Conservation (phyloP, 2,888 invertebrate species). For the Osedax frankpressi region DNA sequence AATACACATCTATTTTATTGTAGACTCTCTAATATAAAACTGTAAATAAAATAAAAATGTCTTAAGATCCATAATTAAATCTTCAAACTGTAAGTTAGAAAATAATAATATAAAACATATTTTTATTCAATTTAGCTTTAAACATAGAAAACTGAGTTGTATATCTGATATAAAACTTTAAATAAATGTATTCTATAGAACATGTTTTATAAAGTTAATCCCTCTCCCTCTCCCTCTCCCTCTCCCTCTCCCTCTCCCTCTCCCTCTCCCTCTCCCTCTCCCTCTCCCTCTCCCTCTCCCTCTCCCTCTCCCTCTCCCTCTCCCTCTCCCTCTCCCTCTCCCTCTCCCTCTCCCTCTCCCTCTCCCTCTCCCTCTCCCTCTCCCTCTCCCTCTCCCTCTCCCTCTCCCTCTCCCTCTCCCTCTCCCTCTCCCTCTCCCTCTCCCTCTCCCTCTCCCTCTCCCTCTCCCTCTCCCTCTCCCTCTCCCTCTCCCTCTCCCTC, state of each 20-base stretch:
- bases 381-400: background rate
- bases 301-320: background rate
- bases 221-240: no score
- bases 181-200: no score
- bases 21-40: no score
- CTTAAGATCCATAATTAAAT: no score
- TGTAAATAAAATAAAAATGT: no score
- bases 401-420: background rate
- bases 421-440: constrained; percentile 5
- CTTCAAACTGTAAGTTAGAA: no score
- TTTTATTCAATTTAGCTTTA: no score
- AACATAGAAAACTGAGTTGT: no score
- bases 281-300: background rate
- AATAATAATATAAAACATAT: no score
- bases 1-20: no score
- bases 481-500: background rate
- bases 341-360: background rate
- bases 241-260: background rate
- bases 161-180: no score
- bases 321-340: background rate
- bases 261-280: constrained; percentile 1
- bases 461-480: background rate
- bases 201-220: no score
- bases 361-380: background rate
- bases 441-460: constrained; percentile 5